Conservation (phyloP, 2,113 vertebrate species). For the Tupaia chinensis region DNA sequence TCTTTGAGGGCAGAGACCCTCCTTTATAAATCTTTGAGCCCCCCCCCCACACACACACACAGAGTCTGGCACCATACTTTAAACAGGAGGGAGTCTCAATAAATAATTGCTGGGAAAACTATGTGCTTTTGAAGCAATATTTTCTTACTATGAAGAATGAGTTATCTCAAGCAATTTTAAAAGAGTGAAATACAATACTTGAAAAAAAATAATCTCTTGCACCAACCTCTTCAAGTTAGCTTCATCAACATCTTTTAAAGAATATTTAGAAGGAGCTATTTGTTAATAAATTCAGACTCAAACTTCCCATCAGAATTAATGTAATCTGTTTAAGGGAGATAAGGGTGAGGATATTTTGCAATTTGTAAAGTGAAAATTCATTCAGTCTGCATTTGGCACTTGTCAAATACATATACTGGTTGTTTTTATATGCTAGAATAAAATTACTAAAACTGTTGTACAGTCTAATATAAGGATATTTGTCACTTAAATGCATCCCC, state of each 20-base stretch:
- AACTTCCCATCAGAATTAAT: slow-evolving; percentile 60
- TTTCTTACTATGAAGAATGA: slow-evolving; percentile 53
- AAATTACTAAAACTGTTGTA: background rate
- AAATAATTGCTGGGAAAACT: slow-evolving; percentile 13
- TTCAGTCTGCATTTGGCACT: background rate
- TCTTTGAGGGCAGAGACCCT: background rate
- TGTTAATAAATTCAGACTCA: slow-evolving; percentile 64
- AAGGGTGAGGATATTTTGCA: slow-evolving; percentile 56
- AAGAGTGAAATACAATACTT: slow-evolving; percentile 38
- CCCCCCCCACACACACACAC: background rate
- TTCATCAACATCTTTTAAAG: slow-evolving; percentile 57
- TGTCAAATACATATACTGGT: background rate
- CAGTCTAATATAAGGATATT: slow-evolving; percentile 3
- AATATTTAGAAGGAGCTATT: slow-evolving; percentile 67
- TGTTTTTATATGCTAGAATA: background rate
- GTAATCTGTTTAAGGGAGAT: slow-evolving; percentile 56
- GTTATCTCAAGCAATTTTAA: slow-evolving; percentile 9
- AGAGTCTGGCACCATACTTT: background rate
- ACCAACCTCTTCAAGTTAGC: slow-evolving; percentile 54
- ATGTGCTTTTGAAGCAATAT: slow-evolving; percentile 31
- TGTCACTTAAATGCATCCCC: background rate
- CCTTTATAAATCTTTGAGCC: slow-evolving; percentile 44
- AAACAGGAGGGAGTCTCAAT: background rate
- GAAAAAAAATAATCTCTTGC: background rate
- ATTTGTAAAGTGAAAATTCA: slow-evolving; percentile 48